These are phyloP conservation scores for Melanotaenia duboulayi DNA, from an alignment of 2,113 vertebrate species.

Conservation along the genomic window DNA sequence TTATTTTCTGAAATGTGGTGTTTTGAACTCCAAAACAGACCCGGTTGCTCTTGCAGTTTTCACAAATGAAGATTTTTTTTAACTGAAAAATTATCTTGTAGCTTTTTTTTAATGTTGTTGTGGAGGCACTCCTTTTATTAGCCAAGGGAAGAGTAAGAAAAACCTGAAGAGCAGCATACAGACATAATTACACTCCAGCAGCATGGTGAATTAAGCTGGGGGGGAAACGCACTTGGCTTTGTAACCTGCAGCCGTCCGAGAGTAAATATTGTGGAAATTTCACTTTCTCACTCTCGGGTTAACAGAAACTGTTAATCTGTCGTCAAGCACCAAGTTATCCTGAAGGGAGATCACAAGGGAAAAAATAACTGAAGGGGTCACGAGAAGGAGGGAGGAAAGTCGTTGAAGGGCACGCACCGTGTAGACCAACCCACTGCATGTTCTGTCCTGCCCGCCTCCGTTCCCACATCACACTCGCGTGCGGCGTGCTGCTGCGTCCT, in stretches of 20 bases:
- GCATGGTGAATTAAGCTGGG: background rate
- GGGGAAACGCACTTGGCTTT: background rate
- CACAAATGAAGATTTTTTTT: constrained; percentile 40
- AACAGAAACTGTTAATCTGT: constrained; percentile 8
- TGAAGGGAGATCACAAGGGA: constrained; percentile 8
- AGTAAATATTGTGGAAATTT: constrained; percentile 23
- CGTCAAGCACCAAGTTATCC: background rate
- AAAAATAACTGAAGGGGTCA: background rate
- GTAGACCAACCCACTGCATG: constrained; percentile 71
- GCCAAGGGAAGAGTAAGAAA: constrained; percentile 17
- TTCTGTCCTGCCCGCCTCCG: constrained; percentile 62
- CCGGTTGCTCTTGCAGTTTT: constrained; percentile 28
- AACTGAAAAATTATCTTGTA: constrained; percentile 31
- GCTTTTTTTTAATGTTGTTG: constrained; percentile 8
- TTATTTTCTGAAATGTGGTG: constrained; percentile 62
- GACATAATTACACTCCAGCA: background rate
- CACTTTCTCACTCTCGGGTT: constrained; percentile 24
- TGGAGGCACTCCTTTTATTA: background rate
- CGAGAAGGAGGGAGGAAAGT: constrained; percentile 29
- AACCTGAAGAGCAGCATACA: constrained; percentile 57
- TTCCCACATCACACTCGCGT: constrained; percentile 53
- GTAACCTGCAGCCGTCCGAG: background rate
- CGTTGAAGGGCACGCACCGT: constrained; percentile 31
- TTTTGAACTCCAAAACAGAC: constrained; percentile 35
- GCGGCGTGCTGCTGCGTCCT: constrained; percentile 27